Conservation (phyloP, 2,113 vertebrate genomes). For the Aviceda subcristata region DNA sequence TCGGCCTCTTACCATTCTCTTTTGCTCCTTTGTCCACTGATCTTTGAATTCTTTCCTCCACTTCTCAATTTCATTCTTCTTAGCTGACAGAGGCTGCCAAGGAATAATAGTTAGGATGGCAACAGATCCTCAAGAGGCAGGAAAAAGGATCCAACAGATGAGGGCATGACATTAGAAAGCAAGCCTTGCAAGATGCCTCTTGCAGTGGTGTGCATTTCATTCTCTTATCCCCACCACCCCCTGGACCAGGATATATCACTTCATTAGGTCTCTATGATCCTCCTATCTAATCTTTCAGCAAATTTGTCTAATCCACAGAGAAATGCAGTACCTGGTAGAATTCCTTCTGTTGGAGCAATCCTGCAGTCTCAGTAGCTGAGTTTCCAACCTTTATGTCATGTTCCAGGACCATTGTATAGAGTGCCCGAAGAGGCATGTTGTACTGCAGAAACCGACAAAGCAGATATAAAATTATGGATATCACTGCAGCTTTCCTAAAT, state of each 20-base stretch:
- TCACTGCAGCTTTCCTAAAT: neutral
- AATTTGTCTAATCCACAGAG: neutral
- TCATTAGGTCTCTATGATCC: no score
- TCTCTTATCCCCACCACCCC: neutral
- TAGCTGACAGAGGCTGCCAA: conserved; percentile 83
- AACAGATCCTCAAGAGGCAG: neutral
- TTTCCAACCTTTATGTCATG: conserved; percentile 81
- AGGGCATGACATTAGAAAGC: no score
- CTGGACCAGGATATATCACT: no score
- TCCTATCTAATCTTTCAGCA: neutral
- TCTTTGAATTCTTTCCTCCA: conserved; percentile 94
- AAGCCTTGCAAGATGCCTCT: neutral
- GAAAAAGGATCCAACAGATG: rapidly evolving
- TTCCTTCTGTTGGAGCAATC: conserved; percentile 77
- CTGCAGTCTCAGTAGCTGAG: conserved; percentile 68
- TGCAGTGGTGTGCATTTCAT: neutral
- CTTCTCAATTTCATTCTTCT: conserved; percentile 90
- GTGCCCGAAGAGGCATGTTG: conserved; percentile 83
- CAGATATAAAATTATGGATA: rapidly evolving
- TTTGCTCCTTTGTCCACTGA: conserved; percentile 86
- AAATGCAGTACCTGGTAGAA: conserved; percentile 80
- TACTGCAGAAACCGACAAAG: conserved; percentile 64
- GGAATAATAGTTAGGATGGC: neutral
- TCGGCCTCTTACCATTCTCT: conserved; percentile 78
- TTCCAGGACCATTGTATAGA: conserved; percentile 85